Evolutionary conservation across 2,113 vertebrate genomes (phyloP).

Genomic region (Chlorodrepanis virens): DNA sequence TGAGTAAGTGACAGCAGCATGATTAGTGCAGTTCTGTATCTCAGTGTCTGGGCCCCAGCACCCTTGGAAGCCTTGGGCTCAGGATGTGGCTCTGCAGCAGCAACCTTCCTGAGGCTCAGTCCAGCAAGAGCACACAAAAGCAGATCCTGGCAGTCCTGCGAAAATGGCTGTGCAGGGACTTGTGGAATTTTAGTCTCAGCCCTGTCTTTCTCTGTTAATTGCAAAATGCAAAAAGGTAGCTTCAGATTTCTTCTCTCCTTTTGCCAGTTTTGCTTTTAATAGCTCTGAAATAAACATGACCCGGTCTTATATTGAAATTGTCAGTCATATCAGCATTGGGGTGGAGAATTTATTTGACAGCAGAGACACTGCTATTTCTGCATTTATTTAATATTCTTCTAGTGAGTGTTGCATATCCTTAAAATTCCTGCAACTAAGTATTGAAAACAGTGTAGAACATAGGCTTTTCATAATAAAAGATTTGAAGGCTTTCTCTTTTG

Average conservation of each 20-base stretch:
- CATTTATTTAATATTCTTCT: background rate
- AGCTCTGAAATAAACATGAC: background rate
- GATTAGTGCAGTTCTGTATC: background rate
- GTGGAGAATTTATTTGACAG: background rate
- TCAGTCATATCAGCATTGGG: background rate
- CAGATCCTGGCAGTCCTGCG: background rate
- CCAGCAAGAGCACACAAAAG: rapidly evolving
- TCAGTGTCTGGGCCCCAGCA: background rate
- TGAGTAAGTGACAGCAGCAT: background rate
- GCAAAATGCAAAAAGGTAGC: background rate
- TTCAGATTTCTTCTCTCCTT: background rate
- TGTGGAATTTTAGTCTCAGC: background rate
- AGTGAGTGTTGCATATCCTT: background rate
- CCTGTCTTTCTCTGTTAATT: background rate
- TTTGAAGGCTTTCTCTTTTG: background rate
- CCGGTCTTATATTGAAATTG: background rate
- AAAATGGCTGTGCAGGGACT: background rate
- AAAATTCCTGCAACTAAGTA: background rate
- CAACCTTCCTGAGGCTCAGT: rapidly evolving
- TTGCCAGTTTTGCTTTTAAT: conserved; percentile 15
- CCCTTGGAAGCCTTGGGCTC: background rate
- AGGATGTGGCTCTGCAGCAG: background rate
- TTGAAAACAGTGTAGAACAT: background rate
- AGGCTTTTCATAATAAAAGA: background rate
- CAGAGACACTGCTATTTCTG: background rate